phyloP scores from a whole-genome alignment of 2,113 vertebrate species.

The Toxotes chatareus region DNA sequence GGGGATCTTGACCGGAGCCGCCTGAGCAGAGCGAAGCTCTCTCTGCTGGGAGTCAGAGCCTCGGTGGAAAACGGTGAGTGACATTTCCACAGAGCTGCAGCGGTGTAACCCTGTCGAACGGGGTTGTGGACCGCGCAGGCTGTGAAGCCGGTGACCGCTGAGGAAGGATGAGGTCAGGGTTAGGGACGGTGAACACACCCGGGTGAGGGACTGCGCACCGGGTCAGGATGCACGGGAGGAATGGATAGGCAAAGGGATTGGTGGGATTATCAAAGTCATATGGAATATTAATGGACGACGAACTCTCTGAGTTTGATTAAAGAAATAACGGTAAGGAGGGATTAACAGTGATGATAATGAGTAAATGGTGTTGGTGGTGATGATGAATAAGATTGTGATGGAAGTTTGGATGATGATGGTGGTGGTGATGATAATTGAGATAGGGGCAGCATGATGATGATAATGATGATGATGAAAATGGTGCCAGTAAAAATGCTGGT shows the following conservation, averaged over 20 bases:
- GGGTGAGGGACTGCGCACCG: constrained; percentile 10
- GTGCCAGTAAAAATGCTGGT: neutral
- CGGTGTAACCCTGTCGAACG: neutral
- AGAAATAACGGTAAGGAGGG: too few species aligned
- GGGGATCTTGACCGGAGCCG: neutral
- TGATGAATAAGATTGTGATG: neutral
- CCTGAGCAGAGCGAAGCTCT: neutral
- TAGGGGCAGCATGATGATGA: neutral
- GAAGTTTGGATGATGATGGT: neutral
- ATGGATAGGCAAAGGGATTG: neutral
- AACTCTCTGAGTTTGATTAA: too few species aligned
- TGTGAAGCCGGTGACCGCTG: neutral
- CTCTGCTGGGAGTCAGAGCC: neutral
- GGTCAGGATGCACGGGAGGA: constrained; percentile 37
- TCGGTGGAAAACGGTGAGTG: neutral
- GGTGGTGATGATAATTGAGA: neutral
- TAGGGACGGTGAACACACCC: neutral
- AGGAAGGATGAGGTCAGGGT: constrained; percentile 27
- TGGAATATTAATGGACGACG: too few species aligned
- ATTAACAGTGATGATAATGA: neutral
- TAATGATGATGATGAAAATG: neutral
- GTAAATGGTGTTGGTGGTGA: neutral
- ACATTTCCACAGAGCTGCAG: neutral
- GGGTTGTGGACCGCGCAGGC: neutral
- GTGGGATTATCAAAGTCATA: too few species aligned